Base-by-base conservation (phyloP, 1,140 invertebrate genomes). In the Drosophila novamexicana region DNA sequence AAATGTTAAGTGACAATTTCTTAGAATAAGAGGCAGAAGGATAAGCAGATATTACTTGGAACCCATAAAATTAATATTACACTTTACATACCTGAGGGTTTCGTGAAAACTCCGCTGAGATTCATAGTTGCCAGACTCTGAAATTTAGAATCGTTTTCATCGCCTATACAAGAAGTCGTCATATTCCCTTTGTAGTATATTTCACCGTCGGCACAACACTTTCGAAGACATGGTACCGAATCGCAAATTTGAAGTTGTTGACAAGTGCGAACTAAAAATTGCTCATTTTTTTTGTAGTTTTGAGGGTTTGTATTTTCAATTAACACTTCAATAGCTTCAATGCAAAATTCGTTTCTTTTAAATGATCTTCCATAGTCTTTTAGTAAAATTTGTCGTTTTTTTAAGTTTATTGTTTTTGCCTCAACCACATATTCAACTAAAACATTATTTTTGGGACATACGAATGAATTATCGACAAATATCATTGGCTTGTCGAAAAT, bases 191-290 rank as follows among this genome's bases (percentile, higher is more conserved):
- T 76, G 1, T 59, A 64, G 29, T 93, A 70, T 12, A 92, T 74
- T 76, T 93, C 70, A 10, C 90, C 82, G 22, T 78, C 62, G n/a
- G 32, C 61, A 68, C 93, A 94, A 72, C 93, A 94, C 50, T 93
- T 93, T 8, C 91, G 80, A 39, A 94, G 42, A 32, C 93, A 93
- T 0, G 86, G 73, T 1, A 90, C 18, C 0, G 52, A 37, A 16
- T 72, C 63, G 54, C 86, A 90, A 45, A 81, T 59, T 50, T 58
- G 22, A 8, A 39, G 18, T 18, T 71, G 40, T 52, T 83, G 50
- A 57, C 86, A 97, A 81, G 63, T 62, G n/a, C 81, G 81, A 16
- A 89, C 47, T 12, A 89, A 8, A 59, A 65, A 85, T n/a, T 62
- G 7, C 36, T 73, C 71, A 39, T 36, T 58, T 34, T 16, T 47